Evolutionary conservation across 2,888 invertebrate genomes (phyloP).

Genomic region (Acanthosepion lycidas): DNA sequence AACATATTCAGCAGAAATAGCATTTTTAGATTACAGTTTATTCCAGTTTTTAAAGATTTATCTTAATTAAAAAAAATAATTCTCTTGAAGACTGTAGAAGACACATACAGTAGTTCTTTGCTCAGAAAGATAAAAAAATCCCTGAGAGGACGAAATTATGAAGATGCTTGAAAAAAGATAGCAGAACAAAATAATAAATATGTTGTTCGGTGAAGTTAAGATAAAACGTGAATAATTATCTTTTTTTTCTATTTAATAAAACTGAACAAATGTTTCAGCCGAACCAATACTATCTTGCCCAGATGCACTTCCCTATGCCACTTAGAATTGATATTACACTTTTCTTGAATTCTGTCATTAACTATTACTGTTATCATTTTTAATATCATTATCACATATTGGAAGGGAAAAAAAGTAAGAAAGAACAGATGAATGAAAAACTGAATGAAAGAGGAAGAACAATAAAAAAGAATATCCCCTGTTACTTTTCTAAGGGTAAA

Average conservation of each 20-base stretch:
- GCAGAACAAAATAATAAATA: too few relatives aligned
- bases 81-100: too few relatives aligned
- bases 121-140: too few relatives aligned
- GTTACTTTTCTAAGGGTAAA: slow-evolving; percentile 33
- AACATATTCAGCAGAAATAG: neutral
- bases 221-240: too few relatives aligned
- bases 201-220: too few relatives aligned
- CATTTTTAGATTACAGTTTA: neutral
- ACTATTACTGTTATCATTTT: slow-evolving; percentile 12
- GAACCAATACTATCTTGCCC: neutral
- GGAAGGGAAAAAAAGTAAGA: neutral
- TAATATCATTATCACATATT: slow-evolving; percentile 33
- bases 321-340: neutral
- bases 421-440: neutral
- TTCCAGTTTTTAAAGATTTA: neutral
- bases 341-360: neutral
- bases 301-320: neutral
- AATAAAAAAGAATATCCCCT: neutral
- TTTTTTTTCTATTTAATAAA: neutral
- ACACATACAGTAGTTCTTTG: too few relatives aligned
- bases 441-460: neutral
- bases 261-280: neutral
- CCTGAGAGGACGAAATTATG: too few relatives aligned
- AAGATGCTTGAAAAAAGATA: too few relatives aligned
- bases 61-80: too few relatives aligned